phyloP scores from a whole-genome alignment of 2,113 vertebrate genomes.

The Oreocharis arfaki region DNA sequence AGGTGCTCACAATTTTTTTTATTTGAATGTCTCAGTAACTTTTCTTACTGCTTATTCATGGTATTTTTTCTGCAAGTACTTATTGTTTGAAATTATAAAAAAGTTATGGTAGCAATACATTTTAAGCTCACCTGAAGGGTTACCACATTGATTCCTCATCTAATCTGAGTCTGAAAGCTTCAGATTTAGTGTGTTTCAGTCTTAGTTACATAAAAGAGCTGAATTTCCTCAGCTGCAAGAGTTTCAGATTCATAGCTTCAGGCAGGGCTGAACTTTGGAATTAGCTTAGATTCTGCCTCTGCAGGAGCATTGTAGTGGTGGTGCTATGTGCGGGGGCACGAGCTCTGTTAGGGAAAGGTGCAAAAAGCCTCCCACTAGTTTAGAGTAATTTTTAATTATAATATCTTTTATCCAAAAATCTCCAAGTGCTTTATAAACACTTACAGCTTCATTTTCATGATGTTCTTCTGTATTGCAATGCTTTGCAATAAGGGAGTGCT shows the following conservation, averaged over 20 bases:
- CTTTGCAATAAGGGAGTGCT: not conserved
- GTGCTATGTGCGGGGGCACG: not conserved
- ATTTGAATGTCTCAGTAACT: not conserved
- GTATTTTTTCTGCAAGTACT: not conserved
- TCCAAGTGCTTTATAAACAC: not conserved
- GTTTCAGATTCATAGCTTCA: not conserved
- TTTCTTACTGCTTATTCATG: not conserved
- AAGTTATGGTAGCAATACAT: not conserved
- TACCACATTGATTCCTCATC: not conserved
- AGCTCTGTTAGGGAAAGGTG: not conserved
- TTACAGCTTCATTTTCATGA: not conserved
- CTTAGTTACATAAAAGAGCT: not conserved
- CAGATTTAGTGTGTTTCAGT: not conserved
- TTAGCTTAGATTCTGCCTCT: not conserved
- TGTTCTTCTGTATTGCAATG: not conserved
- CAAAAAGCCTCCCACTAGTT: not conserved
- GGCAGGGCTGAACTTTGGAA: not conserved
- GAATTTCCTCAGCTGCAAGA: not conserved
- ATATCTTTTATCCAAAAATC: not conserved
- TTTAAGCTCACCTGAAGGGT: not conserved
- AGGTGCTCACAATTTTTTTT: not conserved
- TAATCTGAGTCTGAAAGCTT: not conserved
- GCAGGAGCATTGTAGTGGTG: accelerated
- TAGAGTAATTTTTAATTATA: not conserved
- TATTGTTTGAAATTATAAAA: not conserved